Conservation (phyloP, 2,888 invertebrate genomes). For the Heteromyza rotundicornis region DNA sequence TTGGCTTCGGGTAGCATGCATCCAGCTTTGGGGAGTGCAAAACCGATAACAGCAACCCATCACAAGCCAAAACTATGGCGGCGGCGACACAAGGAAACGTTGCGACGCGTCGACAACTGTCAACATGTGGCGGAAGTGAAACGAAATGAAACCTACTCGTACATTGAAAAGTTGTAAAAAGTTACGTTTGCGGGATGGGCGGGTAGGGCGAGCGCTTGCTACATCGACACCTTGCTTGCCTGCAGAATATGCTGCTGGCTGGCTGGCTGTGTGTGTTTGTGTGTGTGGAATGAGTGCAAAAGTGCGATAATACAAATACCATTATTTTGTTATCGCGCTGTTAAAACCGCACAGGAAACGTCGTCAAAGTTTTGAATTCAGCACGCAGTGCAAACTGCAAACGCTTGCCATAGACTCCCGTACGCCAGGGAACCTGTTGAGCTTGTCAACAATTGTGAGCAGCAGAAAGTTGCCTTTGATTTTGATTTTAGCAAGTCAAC, state of each 20-base stretch:
- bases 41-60: not conserved
- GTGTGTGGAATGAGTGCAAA: not conserved
- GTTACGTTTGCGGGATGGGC: not conserved
- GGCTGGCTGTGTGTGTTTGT: not conserved
- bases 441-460: not conserved
- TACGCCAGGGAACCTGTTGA: not conserved
- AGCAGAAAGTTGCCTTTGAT: not conserved
- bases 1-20: too few species aligned
- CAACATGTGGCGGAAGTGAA: not conserved
- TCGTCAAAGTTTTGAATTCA: constrained; percentile 41
- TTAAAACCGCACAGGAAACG: constrained; percentile 19
- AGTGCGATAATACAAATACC: not conserved
- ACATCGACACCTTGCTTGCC: not conserved
- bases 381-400: not conserved
- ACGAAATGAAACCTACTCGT: not conserved
- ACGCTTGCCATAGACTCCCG: too few species aligned
- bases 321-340: not conserved
- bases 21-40: not conserved
- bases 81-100: not conserved
- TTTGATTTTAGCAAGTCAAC: not conserved
- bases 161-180: not conserved
- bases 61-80: not conserved
- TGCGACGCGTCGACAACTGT: not conserved
- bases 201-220: not conserved
- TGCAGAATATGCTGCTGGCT: too few species aligned